phyloP scores from a whole-genome alignment of 2,888 invertebrate genomes.

The Eledone cirrhosa region DNA sequence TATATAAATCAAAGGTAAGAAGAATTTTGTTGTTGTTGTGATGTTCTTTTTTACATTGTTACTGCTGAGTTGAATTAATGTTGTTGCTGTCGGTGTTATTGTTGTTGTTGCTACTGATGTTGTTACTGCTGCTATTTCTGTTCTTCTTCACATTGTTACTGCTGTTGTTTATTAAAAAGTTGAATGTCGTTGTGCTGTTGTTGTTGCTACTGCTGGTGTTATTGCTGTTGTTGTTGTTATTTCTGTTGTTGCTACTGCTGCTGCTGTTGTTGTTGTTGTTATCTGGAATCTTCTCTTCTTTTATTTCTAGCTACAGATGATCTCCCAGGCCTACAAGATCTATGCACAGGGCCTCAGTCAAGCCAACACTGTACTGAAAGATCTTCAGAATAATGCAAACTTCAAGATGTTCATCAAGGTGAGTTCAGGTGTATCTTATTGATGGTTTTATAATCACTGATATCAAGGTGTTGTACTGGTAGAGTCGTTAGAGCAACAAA shows the following conservation, averaged over 20 bases:
- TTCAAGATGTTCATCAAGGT: slow-evolving; percentile 56
- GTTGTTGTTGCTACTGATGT: too few species aligned
- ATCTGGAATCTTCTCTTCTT: neutral
- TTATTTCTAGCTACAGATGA: slow-evolving; percentile 49
- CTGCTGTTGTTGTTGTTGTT: neutral
- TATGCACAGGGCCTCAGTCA: slow-evolving; percentile 59
- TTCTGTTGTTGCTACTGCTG: neutral
- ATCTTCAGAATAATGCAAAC: slow-evolving; percentile 49
- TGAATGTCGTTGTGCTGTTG: too few species aligned
- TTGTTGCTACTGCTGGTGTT: too few species aligned
- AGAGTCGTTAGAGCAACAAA: too few species aligned
- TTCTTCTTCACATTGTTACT: too few species aligned
- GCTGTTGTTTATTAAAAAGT: neutral
- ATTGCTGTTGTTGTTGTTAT: too few species aligned
- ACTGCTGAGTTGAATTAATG: too few species aligned
- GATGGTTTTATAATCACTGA: too few species aligned
- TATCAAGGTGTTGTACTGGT: too few species aligned
- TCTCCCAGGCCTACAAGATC: slow-evolving; percentile 59
- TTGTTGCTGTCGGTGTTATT: too few species aligned
- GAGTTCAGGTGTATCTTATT: neutral
- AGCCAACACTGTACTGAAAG: slow-evolving; percentile 50
- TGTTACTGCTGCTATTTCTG: too few species aligned
- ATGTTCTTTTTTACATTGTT: too few species aligned
- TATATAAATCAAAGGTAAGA: slow-evolving; percentile 54
- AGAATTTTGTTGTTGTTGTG: neutral